phyloP scores from a whole-genome alignment of 2,888 invertebrate genomes.

The Spilosoma lubricipeda region DNA sequence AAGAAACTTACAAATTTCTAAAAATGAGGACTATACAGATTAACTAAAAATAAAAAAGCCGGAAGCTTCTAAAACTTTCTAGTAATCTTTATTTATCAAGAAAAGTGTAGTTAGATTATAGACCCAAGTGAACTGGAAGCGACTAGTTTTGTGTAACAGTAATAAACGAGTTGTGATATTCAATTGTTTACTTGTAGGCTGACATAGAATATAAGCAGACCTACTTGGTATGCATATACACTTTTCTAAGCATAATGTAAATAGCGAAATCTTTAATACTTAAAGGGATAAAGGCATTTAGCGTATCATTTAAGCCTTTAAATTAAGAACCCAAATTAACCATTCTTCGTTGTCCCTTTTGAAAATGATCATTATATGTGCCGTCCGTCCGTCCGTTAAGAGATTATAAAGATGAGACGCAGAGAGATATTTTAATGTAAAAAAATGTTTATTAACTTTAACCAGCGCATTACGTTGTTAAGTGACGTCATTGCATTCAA shows the following conservation, averaged over 20 bases:
- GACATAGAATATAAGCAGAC: not conserved
- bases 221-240: not conserved
- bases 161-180: not conserved
- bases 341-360: not conserved
- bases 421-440: not conserved
- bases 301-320: no score
- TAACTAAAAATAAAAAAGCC: not conserved
- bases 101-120: not conserved
- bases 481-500: constrained; percentile 32
- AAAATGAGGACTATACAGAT: not conserved
- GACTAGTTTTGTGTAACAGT: not conserved
- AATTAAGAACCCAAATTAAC: no score
- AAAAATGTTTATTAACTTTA: not conserved
- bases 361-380: not conserved
- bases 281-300: no score
- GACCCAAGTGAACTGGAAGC: constrained; percentile 3
- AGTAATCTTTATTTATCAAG: not conserved
- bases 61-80: not conserved
- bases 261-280: no score
- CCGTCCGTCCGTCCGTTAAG: no score
- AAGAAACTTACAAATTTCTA: not conserved
- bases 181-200: not conserved
- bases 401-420: not conserved
- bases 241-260: not conserved
- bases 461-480: constrained; percentile 9